Evolutionary conservation across 2,888 invertebrate genomes (phyloP).

Genomic region (Stegophylla sp.): DNA sequence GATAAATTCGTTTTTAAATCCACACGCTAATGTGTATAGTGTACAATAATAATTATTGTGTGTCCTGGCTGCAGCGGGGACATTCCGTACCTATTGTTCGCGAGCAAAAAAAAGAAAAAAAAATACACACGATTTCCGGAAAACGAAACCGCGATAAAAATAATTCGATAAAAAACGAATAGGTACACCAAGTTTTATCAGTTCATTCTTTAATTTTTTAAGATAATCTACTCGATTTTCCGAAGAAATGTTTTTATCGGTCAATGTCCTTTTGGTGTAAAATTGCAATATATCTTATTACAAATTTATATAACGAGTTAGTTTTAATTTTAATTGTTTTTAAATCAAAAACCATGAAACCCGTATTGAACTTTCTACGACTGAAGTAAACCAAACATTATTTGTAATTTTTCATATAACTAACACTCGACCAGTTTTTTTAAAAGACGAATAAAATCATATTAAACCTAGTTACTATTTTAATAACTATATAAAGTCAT

Average conservation of each 20-base stretch:
- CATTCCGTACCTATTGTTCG: slow-evolving; percentile 43
- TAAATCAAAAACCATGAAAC: slow-evolving; percentile 19
- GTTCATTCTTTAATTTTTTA: background rate
- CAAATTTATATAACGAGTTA: slow-evolving; percentile 24
- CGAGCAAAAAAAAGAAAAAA: slow-evolving; percentile 8
- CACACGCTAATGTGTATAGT: background rate
- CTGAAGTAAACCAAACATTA: background rate
- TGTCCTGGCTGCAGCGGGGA: slow-evolving; percentile 7
- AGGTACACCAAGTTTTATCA: background rate
- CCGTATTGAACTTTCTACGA: slow-evolving; percentile 29
- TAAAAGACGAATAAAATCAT: too few relatives aligned
- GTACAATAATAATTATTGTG: background rate
- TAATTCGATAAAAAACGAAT: slow-evolving; percentile 26
- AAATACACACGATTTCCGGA: too few relatives aligned
- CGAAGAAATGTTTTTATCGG: slow-evolving; percentile 33
- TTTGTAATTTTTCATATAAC: background rate
- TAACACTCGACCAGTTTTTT: background rate
- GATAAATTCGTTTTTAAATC: slow-evolving; percentile 22
- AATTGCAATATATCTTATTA: slow-evolving; percentile 14
- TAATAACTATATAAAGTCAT: background rate
- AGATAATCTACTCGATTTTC: slow-evolving; percentile 29
- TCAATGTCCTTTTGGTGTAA: slow-evolving; percentile 30
- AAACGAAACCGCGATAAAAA: slow-evolving; percentile 34
- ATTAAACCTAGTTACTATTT: too few relatives aligned
- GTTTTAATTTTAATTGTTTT: slow-evolving; percentile 32